Conservation (phyloP, 2,113 vertebrate species). For the Neotragus moschatus region DNA sequence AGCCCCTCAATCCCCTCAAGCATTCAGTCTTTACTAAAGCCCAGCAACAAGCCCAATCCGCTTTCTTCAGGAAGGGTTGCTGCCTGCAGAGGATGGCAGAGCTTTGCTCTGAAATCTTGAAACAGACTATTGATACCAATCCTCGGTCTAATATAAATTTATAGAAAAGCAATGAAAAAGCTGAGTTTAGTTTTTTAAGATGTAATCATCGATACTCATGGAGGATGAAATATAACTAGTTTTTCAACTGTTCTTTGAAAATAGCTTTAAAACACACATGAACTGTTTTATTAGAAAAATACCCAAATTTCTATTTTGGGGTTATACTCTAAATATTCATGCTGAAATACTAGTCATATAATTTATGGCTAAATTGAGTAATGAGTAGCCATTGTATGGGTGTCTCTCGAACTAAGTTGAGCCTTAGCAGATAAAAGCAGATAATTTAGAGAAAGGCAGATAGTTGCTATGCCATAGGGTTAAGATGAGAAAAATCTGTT, state of each 20-base stretch:
- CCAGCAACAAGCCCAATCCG: not conserved
- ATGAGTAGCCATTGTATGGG: not conserved
- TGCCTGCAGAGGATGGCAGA: not conserved
- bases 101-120: not conserved
- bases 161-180: not conserved
- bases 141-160: not conserved
- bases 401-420: not conserved
- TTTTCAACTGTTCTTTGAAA: constrained; percentile 25
- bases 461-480: not conserved
- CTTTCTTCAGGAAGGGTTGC: not conserved
- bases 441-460: not conserved
- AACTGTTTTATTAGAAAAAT: not conserved
- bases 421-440: not conserved
- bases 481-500: constrained; percentile 9
- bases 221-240: not conserved
- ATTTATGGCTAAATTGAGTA: not conserved
- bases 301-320: not conserved
- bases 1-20: not conserved
- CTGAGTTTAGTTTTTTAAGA: not conserved
- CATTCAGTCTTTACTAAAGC: not conserved
- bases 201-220: not conserved
- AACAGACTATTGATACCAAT: not conserved
- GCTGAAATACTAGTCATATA: not conserved
- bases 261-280: not conserved
- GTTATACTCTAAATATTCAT: not conserved